Evolutionary conservation across 2,888 invertebrate genomes (phyloP), one percentile per base, ranked within the genome.

Genomic region (Erpobdella octoculata): DNA sequence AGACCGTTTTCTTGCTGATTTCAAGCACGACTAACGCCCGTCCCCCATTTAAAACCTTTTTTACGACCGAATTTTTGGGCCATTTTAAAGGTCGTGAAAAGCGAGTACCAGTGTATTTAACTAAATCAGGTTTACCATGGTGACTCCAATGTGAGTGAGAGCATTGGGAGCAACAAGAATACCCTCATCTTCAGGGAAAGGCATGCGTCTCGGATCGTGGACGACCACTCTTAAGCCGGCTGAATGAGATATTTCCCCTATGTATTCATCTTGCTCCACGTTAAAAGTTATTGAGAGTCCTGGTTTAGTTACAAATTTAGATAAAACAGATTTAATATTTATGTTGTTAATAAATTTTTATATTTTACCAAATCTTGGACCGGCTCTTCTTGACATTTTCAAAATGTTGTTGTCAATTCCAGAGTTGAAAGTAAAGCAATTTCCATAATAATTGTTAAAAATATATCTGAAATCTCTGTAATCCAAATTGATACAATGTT

Each of bases 131-230:
- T n/a, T n/a, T n/a, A 69, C 69, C 58, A 69, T 31, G 15, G 53
- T 53, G 15, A 69, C 35, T 58, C 69, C 69, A 6, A 69, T 69
- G 37, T 69, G 46, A 33, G 69, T 69, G 69, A 69, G 69, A 58
- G 53, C 36, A 33, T 53, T 53, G 4, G 69, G 69, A 35, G 58
- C 12, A 18, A 69, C 61, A 28, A 70, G 41, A 15, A 74, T 59
- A 31, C 75, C 76, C 37, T 76, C 76, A 64, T 76, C 76, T 37
- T 75, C 73, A 6, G 76, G 76, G 62, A 75, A 76, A 12, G 75
- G 73, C 69, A 74, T 72, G 18, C 68, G 48, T 4, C 38, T 71
- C 53, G 74, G 76, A 37, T 71, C 53, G 33, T 76, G 74, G 21
- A 76, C 59, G 31, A 76, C 76, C 25, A 76, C 46, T 33, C 76